Evolutionary conservation across 2,797 vertebrate species (phyloP), one percentile per base, ranked within the genome.

Genomic region (Malacoctenus gilli): DNA sequence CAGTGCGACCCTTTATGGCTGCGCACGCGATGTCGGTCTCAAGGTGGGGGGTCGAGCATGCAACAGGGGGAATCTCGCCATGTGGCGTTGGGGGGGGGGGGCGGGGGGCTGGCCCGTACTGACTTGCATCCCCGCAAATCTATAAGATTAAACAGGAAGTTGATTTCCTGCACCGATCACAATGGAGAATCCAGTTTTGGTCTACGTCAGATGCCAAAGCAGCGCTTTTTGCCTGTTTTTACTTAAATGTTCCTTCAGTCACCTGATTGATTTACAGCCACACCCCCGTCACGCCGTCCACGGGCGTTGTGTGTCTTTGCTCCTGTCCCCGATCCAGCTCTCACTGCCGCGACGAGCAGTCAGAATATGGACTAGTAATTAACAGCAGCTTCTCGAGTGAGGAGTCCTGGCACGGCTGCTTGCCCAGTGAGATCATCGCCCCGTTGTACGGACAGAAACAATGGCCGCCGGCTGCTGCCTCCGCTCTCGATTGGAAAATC

Each of bases 311-410:
- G 47, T 57, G 35, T 23, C 22, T 59, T 69, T 25, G 32, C 30
- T 69, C 22, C 55, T 48, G 68, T 66, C 40, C 51, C 55, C 10
- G 3, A 61, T 83, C 57, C 49, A 55, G 46, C 37, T 20, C 52
- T 68, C 37, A 50, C 52, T 11, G 8, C 56, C 10, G 5, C 2
- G 75, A 83, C 80, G 82, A 86, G 77, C 82, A 85, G 89, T 89
- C 85, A 82, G 56, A 88, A 75, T 71, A 82, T 71, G 66, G 81
- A 74, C 67, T 25, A 44, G 69, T 89, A 91, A 92, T 93, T 90
- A 92, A 89, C 85, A 80, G 77, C 75, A 67, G 79, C 75, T 83
- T 86, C 70, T 83, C 81, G 66, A 68, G 79, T 30, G 52, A 59
- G 19, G 30, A 77, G 64, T 15, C 3, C 67, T 77, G 82, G 80